These are phyloP conservation scores for Neopipo cinnamomea DNA, from an alignment of 2,113 vertebrate genomes.

Conservation along the genomic window DNA sequence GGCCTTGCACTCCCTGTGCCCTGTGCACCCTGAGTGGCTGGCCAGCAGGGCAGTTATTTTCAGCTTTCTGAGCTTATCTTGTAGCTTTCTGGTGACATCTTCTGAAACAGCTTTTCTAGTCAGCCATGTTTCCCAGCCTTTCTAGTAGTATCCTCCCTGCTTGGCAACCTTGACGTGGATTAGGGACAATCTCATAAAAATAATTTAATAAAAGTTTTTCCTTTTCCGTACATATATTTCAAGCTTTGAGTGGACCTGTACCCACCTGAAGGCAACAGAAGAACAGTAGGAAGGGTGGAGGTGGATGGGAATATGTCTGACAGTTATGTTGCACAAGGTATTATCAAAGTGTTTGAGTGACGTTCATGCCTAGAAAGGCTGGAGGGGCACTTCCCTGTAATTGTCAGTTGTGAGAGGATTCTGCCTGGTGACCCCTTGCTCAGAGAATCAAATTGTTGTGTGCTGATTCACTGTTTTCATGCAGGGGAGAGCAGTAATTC, in stretches of 20 bases:
- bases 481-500: not conserved
- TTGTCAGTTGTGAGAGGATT: not conserved
- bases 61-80: conserved; percentile 83
- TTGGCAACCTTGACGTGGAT: not conserved
- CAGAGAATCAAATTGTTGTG: not conserved
- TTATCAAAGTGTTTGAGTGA: not conserved
- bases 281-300: not conserved
- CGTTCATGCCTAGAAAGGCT: not conserved
- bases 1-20: conserved; percentile 41
- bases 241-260: not conserved
- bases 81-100: conserved; percentile 74
- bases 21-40: conserved; percentile 54
- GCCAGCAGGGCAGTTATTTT: conserved; percentile 79
- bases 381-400: not conserved
- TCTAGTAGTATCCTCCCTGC: conserved; percentile 43
- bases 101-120: conserved; percentile 82
- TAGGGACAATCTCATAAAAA: not conserved
- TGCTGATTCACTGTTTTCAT: not conserved
- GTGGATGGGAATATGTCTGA: not conserved
- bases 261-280: not conserved
- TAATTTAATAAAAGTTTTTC: conserved; percentile 36
- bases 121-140: conserved; percentile 78
- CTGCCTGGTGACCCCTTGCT: not conserved
- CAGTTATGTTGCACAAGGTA: not conserved
- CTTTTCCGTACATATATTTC: conserved; percentile 34